Evolutionary conservation across 2,797 vertebrate species (phyloP), one percentile per base, ranked within the genome.

Genomic region (Spinus pinus): DNA sequence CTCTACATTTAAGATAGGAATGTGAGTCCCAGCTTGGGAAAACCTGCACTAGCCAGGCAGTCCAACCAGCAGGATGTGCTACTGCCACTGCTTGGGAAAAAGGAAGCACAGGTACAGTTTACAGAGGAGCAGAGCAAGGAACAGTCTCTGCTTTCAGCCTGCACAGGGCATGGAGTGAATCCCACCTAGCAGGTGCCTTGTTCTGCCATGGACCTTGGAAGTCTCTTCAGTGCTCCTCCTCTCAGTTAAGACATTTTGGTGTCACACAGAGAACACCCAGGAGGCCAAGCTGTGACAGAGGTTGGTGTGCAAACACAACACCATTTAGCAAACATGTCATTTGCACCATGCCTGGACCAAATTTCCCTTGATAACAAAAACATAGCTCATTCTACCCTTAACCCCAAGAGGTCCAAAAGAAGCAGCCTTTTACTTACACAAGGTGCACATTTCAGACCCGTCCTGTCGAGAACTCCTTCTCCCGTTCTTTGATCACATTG

Each of bases 371-470:
- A 58, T 28, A 39, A 39, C 12, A 35, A 50, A 57, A 73, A 35
- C 14, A 31, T 1, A 47, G 8, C 6, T 66, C 27, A 7, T 67
- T 69, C 19, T 12, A 67, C 21, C 23, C 37, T 51, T 12, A 27
- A 33, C 13, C 7, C 33, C 1, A 1, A 35, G 39, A 82, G 7
- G 11, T 16, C 39, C 49, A 25, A 50, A 83, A 67, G 77, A 3
- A 80, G 27, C 37, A 74, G n/a, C 37, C n/a, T 49, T 56, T 74
- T 39, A 67, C 0, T 3, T 25, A 20, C 30, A 33, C 1, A 2
- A 75, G 13, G 17, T 0, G 0, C 2, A 1, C 0, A 0, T 14
- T 77, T 33, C 80, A 60, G 49, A 50, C 33, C 64, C 56, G 23
- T 21, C 1, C 0, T 3, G 16, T 6, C 4, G 21, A 73, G 44